Conservation (phyloP, 2,113 vertebrate species). For the Diadophis punctatus region DNA sequence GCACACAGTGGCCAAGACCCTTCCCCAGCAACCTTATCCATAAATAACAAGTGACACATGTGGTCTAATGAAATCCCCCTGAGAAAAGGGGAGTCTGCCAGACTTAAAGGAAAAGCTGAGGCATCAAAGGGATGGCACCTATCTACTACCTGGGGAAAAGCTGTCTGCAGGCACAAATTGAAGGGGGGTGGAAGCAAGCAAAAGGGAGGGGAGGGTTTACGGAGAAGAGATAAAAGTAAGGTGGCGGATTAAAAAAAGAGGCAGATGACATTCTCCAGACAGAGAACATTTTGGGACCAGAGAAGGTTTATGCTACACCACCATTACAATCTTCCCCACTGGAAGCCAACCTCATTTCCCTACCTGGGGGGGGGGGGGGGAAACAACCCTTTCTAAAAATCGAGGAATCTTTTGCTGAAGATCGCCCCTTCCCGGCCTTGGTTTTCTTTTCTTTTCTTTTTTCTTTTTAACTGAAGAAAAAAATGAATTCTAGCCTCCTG, state of each 20-base stretch:
- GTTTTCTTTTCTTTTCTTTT: neutral
- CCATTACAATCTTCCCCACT: neutral
- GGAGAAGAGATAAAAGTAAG: neutral
- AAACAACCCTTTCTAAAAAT: neutral
- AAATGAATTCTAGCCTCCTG: neutral
- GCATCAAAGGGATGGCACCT: neutral
- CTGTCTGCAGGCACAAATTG: neutral
- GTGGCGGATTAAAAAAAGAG: neutral
- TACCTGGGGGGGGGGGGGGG: neutral
- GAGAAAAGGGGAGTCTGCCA: neutral
- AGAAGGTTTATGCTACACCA: too few species aligned
- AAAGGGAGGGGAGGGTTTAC: neutral
- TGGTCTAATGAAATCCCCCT: neutral
- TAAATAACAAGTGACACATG: neutral
- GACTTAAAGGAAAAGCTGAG: neutral
- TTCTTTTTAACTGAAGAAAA: neutral
- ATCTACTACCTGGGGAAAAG: neutral
- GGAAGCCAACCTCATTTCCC: neutral
- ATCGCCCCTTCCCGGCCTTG: too few species aligned
- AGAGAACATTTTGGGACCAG: neutral
- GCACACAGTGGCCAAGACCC: slow-evolving; percentile 2
- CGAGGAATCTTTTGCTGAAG: neutral
- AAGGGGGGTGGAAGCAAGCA: neutral
- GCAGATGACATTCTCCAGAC: neutral
- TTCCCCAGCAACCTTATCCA: neutral